These are phyloP conservation scores for Bubalus kerabau DNA, from an alignment of 2,113 vertebrate genomes.

Conservation along the genomic window DNA sequence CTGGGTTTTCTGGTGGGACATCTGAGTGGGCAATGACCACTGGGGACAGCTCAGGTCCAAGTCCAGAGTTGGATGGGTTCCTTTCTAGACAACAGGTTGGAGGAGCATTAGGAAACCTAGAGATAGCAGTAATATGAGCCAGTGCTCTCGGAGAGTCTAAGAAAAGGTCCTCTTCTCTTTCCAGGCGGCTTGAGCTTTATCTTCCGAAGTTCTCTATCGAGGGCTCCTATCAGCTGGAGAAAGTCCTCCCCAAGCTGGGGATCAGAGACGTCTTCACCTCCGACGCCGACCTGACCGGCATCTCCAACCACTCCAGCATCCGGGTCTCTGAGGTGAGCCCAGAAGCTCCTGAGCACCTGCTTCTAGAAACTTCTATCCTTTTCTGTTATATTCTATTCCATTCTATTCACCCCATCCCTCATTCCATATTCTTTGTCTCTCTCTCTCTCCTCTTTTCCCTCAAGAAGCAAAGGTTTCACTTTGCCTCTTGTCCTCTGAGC, in stretches of 20 bases:
- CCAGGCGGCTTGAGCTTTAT: constrained; percentile 66
- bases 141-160: neutral
- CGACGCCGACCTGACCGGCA: constrained; percentile 85
- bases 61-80: neutral
- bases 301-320: constrained; percentile 76
- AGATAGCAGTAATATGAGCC: fast-evolving
- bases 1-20: neutral
- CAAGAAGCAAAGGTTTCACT: neutral
- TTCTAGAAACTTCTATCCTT: neutral
- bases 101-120: neutral
- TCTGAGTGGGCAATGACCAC: neutral
- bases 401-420: neutral
- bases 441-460: no score
- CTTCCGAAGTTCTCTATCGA: constrained; percentile 89
- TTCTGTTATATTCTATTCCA: fast-evolving
- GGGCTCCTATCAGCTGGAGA: constrained; percentile 77
- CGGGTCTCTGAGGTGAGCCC: constrained; percentile 87
- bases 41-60: neutral
- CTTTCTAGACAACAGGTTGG: neutral
- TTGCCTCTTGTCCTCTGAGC: neutral
- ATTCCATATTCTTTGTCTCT: neutral
- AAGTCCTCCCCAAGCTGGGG: constrained; percentile 81
- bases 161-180: neutral
- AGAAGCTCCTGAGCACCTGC: neutral
- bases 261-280: constrained; percentile 81